A percentile compares a stretch with the other conserved stretches of the same genome.
Conservation (phyloP, 92 coral and sea anemone genomes). For the Galaxea fascicularis region DNA sequence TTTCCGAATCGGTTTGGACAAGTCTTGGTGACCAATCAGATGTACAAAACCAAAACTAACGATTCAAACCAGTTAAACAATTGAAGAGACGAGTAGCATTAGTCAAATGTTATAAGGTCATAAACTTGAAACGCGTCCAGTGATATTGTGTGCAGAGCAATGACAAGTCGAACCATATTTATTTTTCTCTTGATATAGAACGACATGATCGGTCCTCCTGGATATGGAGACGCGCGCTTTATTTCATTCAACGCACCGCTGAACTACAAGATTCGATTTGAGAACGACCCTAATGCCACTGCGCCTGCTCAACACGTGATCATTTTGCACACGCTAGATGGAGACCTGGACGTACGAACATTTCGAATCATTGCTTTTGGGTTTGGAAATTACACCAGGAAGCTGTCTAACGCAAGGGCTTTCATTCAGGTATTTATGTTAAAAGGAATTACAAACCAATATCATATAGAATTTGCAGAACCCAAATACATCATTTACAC, state of each 20-base stretch:
- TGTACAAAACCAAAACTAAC: too few relatives aligned
- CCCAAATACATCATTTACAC: too few relatives aligned
- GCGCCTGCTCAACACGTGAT: slow-evolving; percentile 89
- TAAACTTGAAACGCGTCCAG: too few relatives aligned
- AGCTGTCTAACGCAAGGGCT: slow-evolving; percentile 49
- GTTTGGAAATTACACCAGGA: slow-evolving; percentile 72
- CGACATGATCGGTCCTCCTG: slow-evolving; percentile 87
- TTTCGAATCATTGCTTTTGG: slow-evolving; percentile 80
- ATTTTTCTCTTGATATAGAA: slow-evolving; percentile 46
- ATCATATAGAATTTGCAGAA: too few relatives aligned
- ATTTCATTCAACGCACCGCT: slow-evolving; percentile 64
- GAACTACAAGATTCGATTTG: slow-evolving; percentile 82
- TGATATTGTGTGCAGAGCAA: neutral
- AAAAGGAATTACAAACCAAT: neutral
- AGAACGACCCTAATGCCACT: slow-evolving; percentile 82
- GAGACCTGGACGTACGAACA: slow-evolving; percentile 75
- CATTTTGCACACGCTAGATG: slow-evolving; percentile 70
- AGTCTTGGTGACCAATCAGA: too few relatives aligned
- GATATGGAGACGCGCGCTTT: slow-evolving; percentile 83
- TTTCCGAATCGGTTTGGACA: too few relatives aligned
- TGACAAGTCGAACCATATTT: neutral
- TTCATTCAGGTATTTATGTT: slow-evolving; percentile 64
- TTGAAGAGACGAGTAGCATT: too few relatives aligned
- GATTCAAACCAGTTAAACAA: too few relatives aligned
- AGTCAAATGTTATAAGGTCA: too few relatives aligned